phyloP scores from a whole-genome alignment of 2,888 invertebrate genomes.

The Notocelia uddmanniana region DNA sequence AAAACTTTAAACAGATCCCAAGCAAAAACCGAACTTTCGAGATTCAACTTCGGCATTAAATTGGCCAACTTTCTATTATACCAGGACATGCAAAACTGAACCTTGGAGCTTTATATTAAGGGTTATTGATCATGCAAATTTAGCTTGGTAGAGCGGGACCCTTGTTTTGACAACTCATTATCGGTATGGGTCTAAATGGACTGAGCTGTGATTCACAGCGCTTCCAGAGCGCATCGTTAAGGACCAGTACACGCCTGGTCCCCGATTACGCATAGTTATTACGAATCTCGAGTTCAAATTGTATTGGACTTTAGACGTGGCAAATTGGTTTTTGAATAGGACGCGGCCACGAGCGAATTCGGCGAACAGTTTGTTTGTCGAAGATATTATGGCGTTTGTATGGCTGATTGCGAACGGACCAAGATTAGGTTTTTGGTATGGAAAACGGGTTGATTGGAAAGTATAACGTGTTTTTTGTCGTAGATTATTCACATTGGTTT shows the following conservation, averaged over 20 bases:
- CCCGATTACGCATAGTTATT: background rate
- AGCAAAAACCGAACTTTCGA: constrained; percentile 77
- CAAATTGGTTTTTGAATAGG: constrained; percentile 49
- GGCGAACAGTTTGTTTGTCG: constrained; percentile 72
- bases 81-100: constrained; percentile 52
- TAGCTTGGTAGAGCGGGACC: constrained; percentile 58
- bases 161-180: constrained; percentile 85
- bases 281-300: background rate
- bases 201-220: constrained; percentile 36
- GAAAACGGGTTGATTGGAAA: constrained; percentile 53
- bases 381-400: constrained; percentile 79
- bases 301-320: background rate
- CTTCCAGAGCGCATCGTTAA: background rate
- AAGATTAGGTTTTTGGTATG: constrained; percentile 63
- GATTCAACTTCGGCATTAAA: constrained; percentile 81
- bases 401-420: constrained; percentile 75
- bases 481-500: background rate
- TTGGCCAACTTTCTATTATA: constrained; percentile 56
- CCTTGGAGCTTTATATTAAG: constrained; percentile 56
- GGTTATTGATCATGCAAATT: constrained; percentile 48
- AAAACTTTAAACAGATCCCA: constrained; percentile 77
- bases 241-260: background rate
- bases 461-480: background rate
- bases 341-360: constrained; percentile 61
- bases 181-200: constrained; percentile 79